Conservation (phyloP, 2,113 vertebrate genomes). For the Macquaria australasica region DNA sequence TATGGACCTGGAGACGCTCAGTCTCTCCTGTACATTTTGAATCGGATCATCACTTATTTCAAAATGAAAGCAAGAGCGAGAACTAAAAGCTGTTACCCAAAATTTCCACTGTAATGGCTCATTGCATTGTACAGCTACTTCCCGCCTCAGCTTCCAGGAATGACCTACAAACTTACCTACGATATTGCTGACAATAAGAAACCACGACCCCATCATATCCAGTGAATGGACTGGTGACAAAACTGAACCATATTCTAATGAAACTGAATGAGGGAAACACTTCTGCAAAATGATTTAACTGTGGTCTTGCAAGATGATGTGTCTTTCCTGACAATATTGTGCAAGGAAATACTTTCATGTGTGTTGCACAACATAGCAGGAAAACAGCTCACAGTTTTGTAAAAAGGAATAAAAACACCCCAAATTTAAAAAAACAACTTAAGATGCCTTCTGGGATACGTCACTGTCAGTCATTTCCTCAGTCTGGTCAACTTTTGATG, state of each 20-base stretch:
- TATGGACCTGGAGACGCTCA: background rate
- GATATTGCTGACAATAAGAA: slow-evolving; percentile 43
- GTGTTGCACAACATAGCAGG: slow-evolving; percentile 48
- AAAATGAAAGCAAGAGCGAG: background rate
- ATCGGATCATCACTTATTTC: background rate
- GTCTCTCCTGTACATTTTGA: background rate
- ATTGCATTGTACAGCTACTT: background rate
- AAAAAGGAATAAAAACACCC: slow-evolving; percentile 34
- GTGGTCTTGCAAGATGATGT: slow-evolving; percentile 25
- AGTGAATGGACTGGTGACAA: background rate
- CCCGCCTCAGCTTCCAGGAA: slow-evolving; percentile 39
- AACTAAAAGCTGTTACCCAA: background rate
- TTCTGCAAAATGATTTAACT: slow-evolving; percentile 62
- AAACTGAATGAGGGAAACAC: slow-evolving; percentile 48
- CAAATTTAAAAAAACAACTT: slow-evolving; percentile 35
- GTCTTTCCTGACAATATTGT: slow-evolving; percentile 55
- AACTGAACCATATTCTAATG: slow-evolving; percentile 15
- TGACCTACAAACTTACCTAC: background rate
- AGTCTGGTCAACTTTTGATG: slow-evolving; percentile 17
- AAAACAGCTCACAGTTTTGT: slow-evolving; percentile 44
- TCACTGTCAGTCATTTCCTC: slow-evolving; percentile 49
- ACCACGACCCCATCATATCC: background rate
- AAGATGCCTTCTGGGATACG: slow-evolving; percentile 23
- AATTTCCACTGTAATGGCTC: background rate
- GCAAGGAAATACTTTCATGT: slow-evolving; percentile 45